Conservation (phyloP, 2,888 invertebrate species). For the Macaria notata region DNA sequence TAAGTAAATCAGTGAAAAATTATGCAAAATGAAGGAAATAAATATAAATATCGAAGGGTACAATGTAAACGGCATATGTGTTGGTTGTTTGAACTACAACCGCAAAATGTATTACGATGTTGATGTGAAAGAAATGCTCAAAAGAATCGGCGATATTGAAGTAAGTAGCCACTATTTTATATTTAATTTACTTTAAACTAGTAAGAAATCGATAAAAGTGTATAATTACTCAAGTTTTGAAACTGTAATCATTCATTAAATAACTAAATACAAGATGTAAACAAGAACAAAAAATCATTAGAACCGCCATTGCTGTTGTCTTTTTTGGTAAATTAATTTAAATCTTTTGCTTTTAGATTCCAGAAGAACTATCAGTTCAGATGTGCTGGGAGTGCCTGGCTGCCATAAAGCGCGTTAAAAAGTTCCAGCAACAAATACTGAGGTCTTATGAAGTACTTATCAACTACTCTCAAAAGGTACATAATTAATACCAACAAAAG, state of each 20-base stretch:
- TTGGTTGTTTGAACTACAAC: slow-evolving; percentile 71
- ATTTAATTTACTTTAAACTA: background rate
- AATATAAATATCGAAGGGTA: slow-evolving; percentile 77
- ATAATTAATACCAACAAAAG: too few relatives aligned
- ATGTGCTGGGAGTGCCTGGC: slow-evolving; percentile 74
- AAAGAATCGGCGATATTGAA: slow-evolving; percentile 64
- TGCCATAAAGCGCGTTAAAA: slow-evolving; percentile 39
- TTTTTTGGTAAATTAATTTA: background rate
- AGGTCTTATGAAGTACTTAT: slow-evolving; percentile 56
- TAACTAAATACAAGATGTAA: slow-evolving; percentile 38
- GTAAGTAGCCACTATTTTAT: slow-evolving; percentile 47
- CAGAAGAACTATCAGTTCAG: slow-evolving; percentile 63
- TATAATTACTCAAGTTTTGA: background rate
- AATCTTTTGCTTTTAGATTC: slow-evolving; percentile 50
- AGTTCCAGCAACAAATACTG: slow-evolving; percentile 52
- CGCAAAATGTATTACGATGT: slow-evolving; percentile 65
- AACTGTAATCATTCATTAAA: slow-evolving; percentile 39
- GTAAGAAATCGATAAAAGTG: background rate
- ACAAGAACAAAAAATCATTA: slow-evolving; percentile 66
- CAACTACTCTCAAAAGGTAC: slow-evolving; percentile 61
- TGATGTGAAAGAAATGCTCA: slow-evolving; percentile 59
- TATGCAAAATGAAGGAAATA: slow-evolving; percentile 63
- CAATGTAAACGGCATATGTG: slow-evolving; percentile 76
- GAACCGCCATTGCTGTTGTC: slow-evolving; percentile 53
- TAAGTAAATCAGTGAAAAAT: slow-evolving; percentile 8